A percentile compares a stretch with the other conserved stretches of the same genome.
phyloP scores from a whole-genome alignment of 2,113 vertebrate species.

The Scartelaos histophorus region DNA sequence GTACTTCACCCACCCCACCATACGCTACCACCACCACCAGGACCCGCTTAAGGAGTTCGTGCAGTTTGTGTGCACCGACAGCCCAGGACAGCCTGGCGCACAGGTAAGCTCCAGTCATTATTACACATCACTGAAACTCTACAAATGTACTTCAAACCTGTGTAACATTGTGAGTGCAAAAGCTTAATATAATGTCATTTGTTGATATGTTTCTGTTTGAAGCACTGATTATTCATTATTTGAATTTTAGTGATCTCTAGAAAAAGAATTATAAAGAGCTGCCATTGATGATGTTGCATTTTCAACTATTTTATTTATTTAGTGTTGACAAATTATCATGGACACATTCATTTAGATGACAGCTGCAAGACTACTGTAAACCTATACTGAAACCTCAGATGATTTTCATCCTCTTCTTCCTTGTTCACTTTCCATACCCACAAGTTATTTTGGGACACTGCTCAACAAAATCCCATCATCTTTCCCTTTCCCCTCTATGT shows the following conservation, averaged over 20 bases:
- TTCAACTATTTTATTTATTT: not conserved
- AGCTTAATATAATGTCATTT: not conserved
- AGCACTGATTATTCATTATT: constrained; percentile 6
- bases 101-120: constrained; percentile 80
- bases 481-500: constrained; percentile 33
- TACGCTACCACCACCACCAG: constrained; percentile 95
- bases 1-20: constrained; percentile 95
- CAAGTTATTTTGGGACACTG: constrained; percentile 27
- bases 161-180: not conserved
- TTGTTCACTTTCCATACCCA: constrained; percentile 37
- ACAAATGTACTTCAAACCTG: not conserved
- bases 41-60: constrained; percentile 96
- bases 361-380: constrained; percentile 48
- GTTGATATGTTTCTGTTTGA: not conserved
- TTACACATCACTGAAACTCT: not conserved
- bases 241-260: not conserved
- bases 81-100: constrained; percentile 87
- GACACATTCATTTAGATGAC: constrained; percentile 4
- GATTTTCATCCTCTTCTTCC: constrained; percentile 24
- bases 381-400: constrained; percentile 61
- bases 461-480: constrained; percentile 20
- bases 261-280: constrained; percentile 11
- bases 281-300: not conserved
- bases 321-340: not conserved
- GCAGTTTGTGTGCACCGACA: constrained; percentile 94